These are phyloP conservation scores for Oncopodura yosiiana DNA, from an alignment of 1,140 invertebrate genomes.

Conservation along the genomic window DNA sequence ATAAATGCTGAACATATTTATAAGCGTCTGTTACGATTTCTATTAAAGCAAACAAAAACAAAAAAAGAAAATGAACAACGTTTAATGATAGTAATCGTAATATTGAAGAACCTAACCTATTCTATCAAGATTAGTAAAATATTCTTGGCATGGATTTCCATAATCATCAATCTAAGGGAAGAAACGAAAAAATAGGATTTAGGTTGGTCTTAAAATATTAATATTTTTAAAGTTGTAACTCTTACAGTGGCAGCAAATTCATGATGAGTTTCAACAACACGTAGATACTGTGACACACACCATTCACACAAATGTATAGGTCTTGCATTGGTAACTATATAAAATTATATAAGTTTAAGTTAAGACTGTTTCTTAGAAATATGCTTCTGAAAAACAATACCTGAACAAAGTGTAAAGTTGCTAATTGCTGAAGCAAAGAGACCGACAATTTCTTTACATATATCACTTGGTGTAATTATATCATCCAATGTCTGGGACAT, in stretches of 20 bases:
- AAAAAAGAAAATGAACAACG: background rate
- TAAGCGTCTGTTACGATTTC: conserved; percentile 27
- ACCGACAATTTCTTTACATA: conserved; percentile 17
- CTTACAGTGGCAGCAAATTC: conserved; percentile 21
- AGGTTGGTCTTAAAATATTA: background rate
- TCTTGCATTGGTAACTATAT: conserved; percentile 29
- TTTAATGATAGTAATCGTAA: too few relatives aligned
- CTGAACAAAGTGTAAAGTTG: conserved; percentile 30
- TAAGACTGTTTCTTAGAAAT: too few relatives aligned
- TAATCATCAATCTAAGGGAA: conserved; percentile 20
- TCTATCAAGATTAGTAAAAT: conserved; percentile 29
- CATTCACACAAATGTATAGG: conserved; percentile 32
- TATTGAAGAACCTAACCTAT: background rate
- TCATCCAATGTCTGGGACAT: too few relatives aligned
- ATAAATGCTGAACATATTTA: conserved; percentile 26
- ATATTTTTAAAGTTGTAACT: background rate
- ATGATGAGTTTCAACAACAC: conserved; percentile 16
- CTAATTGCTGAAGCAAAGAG: conserved; percentile 26
- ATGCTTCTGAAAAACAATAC: too few relatives aligned
- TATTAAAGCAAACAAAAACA: too few relatives aligned
- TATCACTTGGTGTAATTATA: conserved; percentile 21
- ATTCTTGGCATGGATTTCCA: conserved; percentile 28
- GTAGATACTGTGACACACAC: conserved; percentile 23
- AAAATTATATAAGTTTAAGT: too few relatives aligned
- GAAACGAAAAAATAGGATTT: background rate